Base-by-base conservation (phyloP, 2,113 vertebrate genomes). In the Cacatua alba region DNA sequence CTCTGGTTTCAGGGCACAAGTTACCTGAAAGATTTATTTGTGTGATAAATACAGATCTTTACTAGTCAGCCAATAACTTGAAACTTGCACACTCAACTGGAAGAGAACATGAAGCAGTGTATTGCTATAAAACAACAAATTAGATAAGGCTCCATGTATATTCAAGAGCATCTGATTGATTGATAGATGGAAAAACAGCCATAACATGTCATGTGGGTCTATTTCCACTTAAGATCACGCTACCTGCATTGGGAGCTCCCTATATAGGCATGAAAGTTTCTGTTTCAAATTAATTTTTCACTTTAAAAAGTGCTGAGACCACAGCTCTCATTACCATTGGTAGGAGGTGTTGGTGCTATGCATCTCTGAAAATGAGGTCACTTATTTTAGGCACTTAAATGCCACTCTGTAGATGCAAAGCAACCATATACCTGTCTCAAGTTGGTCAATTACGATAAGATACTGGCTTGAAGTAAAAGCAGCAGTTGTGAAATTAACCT, bases 21-120 rank as follows among this genome's bases (percentile, higher is more conserved):
- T 53, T 83, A 37, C 67, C 64, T 55, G 18, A 77, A 65, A 82
- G 51, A 82, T 84, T 92, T 81, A 94, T 85, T 76, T 69, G 11
- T 92, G 37, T 91, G 62, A 91, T 86, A 97, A 93, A 81, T 84
- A 86, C 29, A 86, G 24, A 68, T 64, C 21, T 77, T 77, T 74
- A 53, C 64, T 64, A 88, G 14, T 15, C 48, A 78, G 74, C 26
- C 57, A 86, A 69, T 71, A 95, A 88, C 72, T 68, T 95, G 92
- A 93, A 96, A 92, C 41, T 87, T 93, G 88, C 94, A 82, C 65
- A 75, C 57, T 95, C 74, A 49, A 82, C 85, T 94, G 44, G 49
- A 74, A 84, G 9, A 59, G 39, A 77, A 92, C 7, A 26, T 3
- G 33, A 91, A 89, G 29, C 8, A 63, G 37, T 67, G 15, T 35